Percentiles rank a stretch among this genome's conserved stretches.
These are phyloP conservation scores for Lonchura striata DNA, from an alignment of 2,113 vertebrate genomes.

Conservation along the genomic window DNA sequence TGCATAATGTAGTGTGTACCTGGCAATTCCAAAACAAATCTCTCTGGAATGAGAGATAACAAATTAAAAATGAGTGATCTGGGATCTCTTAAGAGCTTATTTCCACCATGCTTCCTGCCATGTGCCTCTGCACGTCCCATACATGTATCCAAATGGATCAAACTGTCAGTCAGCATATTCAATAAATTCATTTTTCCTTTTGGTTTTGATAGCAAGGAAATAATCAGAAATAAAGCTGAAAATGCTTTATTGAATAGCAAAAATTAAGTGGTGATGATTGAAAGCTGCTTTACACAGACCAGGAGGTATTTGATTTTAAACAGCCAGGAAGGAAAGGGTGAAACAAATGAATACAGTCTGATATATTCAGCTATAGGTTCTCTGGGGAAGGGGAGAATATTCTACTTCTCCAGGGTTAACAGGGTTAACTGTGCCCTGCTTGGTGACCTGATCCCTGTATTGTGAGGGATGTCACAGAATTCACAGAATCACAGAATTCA, in stretches of 20 bases:
- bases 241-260: not conserved
- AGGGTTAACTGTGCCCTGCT: not conserved
- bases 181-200: not conserved
- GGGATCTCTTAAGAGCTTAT: not conserved
- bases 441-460: not conserved
- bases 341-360: not conserved
- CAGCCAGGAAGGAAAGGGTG: not conserved
- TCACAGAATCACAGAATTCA: no score
- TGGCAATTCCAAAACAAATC: not conserved
- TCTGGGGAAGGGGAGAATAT: not conserved
- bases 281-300: not conserved
- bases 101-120: not conserved
- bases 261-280: not conserved
- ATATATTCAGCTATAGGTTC: not conserved
- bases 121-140: not conserved
- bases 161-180: not conserved
- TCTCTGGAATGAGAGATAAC: not conserved
- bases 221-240: not conserved
- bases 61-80: conserved; percentile 30
- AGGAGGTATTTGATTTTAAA: conserved; percentile 22
- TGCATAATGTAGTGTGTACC: not conserved
- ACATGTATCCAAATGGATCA: not conserved
- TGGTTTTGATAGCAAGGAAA: not conserved
- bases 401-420: not conserved
- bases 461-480: not conserved